Evolutionary conservation across 2,888 invertebrate genomes (phyloP).

Genomic region (Eulithis testata): DNA sequence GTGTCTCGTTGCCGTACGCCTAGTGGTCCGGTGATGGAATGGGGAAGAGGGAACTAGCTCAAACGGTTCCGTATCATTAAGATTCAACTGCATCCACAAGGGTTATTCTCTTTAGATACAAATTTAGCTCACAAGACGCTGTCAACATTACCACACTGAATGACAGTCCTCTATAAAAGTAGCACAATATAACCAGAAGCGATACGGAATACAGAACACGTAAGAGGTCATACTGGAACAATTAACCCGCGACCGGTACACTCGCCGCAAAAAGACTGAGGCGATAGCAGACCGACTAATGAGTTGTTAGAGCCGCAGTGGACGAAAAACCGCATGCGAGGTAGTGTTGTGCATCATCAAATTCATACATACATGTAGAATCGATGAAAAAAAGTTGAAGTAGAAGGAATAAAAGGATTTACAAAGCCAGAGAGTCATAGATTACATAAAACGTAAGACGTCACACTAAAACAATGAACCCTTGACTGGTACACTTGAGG

Average conservation of each 20-base stretch:
- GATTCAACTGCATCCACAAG: too few species aligned
- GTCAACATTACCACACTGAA: neutral
- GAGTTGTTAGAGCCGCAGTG: constrained; percentile 70
- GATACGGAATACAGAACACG: constrained; percentile 32
- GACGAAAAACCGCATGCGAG: constrained; percentile 69
- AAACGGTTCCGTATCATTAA: too few species aligned
- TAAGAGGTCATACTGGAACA: constrained; percentile 66
- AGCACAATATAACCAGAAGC: constrained; percentile 28
- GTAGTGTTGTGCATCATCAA: constrained; percentile 49
- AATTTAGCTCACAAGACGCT: too few species aligned
- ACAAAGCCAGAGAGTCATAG: too few species aligned
- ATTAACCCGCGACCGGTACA: constrained; percentile 62
- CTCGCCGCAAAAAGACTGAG: constrained; percentile 62
- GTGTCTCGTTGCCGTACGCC: too few species aligned
- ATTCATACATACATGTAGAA: neutral
- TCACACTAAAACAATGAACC: too few species aligned
- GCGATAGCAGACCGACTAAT: constrained; percentile 66
- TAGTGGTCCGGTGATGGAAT: too few species aligned
- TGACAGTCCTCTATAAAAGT: constrained; percentile 11
- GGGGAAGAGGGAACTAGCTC: too few species aligned
- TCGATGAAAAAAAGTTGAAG: constrained; percentile 3
- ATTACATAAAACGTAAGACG: too few species aligned
- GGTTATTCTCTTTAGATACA: too few species aligned
- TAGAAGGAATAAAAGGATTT: too few species aligned
- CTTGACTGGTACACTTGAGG: too few species aligned